Base-by-base conservation (phyloP, 2,888 invertebrate genomes). In the Agrenia bidenticulata region DNA sequence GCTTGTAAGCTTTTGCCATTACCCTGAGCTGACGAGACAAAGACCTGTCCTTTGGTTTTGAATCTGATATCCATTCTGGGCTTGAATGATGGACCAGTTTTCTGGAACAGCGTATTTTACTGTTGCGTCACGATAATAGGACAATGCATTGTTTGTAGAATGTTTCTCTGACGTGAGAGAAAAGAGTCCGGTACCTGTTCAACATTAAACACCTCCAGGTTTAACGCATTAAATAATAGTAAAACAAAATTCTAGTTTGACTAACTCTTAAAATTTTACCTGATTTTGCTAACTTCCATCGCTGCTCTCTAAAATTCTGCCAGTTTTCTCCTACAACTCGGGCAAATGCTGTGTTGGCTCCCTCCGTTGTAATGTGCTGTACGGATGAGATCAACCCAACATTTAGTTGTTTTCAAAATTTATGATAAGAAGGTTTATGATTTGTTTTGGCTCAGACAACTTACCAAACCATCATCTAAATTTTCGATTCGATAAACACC, bases 251-350 rank as follows among this genome's bases (percentile, higher is more conserved):
- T 39, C 39, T 39, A 39, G 39, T 39, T n/a, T n/a, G 39, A 7
- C 39, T 39, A 39, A 11, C 9, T 11, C 39, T 39, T 15, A 7
- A 39, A 39, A 7, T 39, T 11, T 32, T 39, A 73, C 73, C 69
- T 37, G 64, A 60, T 60, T 73, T 73, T 26, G 61, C 62, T 2
- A 73, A 53, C 7, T 59, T 56, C 75, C 75, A 75, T 24, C 70
- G 67, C 56, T 75, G 75, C 37, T 75, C 75, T 21, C 62, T 64
- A 53, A 73, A 73, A 61, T 75, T 72, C 32, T 70, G 73, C 72
- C 72, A 75, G 21, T 64, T 71, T 59, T 75, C 75, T 4, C 56
- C 61, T 11, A 75, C 72, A 17, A 75, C 73, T 5, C 59, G 59
- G 7, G 75, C 75, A 56, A 73, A 73, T 1, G 72, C 58, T 0